These are phyloP conservation scores for Platysternon megacephalum DNA, from an alignment of 2,113 vertebrate species.

Conservation along the genomic window DNA sequence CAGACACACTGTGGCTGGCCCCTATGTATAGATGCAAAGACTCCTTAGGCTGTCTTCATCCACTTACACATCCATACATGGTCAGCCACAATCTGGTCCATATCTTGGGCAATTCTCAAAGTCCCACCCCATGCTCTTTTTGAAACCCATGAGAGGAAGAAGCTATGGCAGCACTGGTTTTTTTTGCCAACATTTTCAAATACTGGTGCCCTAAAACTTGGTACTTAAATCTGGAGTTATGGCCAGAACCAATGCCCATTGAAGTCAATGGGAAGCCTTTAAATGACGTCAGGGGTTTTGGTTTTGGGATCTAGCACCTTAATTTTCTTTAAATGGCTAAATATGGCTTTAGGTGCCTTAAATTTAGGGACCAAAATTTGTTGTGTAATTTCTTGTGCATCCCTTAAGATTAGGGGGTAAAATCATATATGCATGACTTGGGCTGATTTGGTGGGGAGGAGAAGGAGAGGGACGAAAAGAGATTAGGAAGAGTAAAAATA, in stretches of 20 bases:
- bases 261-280: neutral
- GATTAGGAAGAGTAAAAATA: constrained; percentile 21
- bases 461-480: neutral
- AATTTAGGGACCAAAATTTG: neutral
- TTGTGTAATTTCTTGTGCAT: neutral
- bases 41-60: neutral
- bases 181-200: neutral
- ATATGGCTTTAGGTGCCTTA: neutral
- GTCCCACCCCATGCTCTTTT: neutral
- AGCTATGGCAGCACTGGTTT: neutral
- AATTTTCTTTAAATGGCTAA: neutral
- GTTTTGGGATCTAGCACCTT: neutral
- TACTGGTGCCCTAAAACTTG: neutral
- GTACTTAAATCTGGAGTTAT: neutral
- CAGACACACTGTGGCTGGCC: rapidly evolving
- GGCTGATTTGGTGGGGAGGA: neutral
- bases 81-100: neutral
- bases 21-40: neutral
- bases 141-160: neutral
- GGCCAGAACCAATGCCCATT: neutral
- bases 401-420: neutral
- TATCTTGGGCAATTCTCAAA: neutral
- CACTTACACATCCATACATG: neutral
- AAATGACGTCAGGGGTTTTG: neutral
- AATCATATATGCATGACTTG: neutral